Base-by-base conservation (phyloP, 2,797 vertebrate genomes). In the Notolepis coatsorum region DNA sequence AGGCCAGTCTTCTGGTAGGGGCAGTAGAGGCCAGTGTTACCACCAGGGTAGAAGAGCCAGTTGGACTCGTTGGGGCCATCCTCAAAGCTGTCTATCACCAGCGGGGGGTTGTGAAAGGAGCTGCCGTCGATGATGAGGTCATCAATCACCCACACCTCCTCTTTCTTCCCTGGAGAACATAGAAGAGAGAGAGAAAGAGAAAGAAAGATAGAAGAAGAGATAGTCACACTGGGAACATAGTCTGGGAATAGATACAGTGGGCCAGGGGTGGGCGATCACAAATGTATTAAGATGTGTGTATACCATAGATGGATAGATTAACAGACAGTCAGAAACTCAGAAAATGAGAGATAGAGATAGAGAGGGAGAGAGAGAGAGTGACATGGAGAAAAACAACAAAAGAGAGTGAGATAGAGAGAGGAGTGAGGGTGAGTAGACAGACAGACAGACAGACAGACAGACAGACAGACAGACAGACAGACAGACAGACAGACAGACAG, bases 61-160 rank as follows among this genome's bases (percentile, higher is more conserved):
- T 95, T 98, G 66, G 94, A 92, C 31, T 97, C 94, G 72, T 92
- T 94, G 59, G 97, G 96, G 1, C 95, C 96, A 0, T 95, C 95
- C 66, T 99, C 96, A 87, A 99, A 99, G 0, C 92, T 95, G 88
- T 99, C 98, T 60, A 94, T 84, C 54, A 99, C 92, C 68, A 97
- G 89, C 0, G 93, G 80, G 0, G 95, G 91, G 81, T 95, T 97
- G 85, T 96, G 93, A 52, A 96, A 39, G 43, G 94, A 95, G 85
- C 95, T 97, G 61, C 97, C 97, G 61, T 97, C 96, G 47, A 99
- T 96, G 71, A 99, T 96, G 81, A 99, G 94, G 82, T 99, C 94
- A 89, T 99, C 98, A 54, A 99, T 93, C 74, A 99, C 96, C 98
- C 98, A 99, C 58, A 99, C 96, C 87, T 99, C 97, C 88, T 99